Evolutionary conservation across 2,113 vertebrate genomes (phyloP).

Genomic region (Thamnaconus septentrionalis): DNA sequence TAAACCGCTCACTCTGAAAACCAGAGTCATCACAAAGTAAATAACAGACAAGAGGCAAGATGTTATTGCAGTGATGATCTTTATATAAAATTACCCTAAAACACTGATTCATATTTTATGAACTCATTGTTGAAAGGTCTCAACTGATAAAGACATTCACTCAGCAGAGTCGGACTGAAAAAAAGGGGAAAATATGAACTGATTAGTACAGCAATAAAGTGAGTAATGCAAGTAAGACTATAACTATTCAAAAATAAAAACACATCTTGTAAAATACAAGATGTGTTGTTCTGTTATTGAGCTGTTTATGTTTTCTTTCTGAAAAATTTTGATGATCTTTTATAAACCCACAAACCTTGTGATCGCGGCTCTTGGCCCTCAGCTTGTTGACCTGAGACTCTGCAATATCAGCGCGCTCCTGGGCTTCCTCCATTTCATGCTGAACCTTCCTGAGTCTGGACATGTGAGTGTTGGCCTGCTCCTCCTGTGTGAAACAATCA

Average conservation of each 20-base stretch:
- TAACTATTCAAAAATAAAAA: no score
- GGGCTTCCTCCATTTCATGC: slow-evolving; percentile 67
- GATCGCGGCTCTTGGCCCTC: slow-evolving; percentile 56
- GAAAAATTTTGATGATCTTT: no score
- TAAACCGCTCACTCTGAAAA: neutral
- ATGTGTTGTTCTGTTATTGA: no score
- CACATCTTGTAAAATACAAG: no score
- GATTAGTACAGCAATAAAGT: neutral
- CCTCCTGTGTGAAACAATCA: slow-evolving; percentile 44
- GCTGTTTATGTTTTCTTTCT: no score
- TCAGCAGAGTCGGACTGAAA: slow-evolving; percentile 31
- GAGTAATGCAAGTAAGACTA: no score
- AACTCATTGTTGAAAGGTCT: slow-evolving; percentile 22
- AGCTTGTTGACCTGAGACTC: slow-evolving; percentile 67
- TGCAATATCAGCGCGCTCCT: slow-evolving; percentile 63
- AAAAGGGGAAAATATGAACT: neutral
- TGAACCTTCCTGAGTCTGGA: slow-evolving; percentile 59
- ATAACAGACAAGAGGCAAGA: neutral
- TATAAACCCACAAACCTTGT: neutral
- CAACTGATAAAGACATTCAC: slow-evolving; percentile 14
- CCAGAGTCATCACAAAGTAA: no score
- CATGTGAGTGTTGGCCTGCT: slow-evolving; percentile 66
- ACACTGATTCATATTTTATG: slow-evolving; percentile 38
- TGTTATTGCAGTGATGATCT: slow-evolving; percentile 3
- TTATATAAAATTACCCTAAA: slow-evolving; percentile 31